phyloP scores from a whole-genome alignment of 1,140 invertebrate species.

The Drosophila hydei region DNA sequence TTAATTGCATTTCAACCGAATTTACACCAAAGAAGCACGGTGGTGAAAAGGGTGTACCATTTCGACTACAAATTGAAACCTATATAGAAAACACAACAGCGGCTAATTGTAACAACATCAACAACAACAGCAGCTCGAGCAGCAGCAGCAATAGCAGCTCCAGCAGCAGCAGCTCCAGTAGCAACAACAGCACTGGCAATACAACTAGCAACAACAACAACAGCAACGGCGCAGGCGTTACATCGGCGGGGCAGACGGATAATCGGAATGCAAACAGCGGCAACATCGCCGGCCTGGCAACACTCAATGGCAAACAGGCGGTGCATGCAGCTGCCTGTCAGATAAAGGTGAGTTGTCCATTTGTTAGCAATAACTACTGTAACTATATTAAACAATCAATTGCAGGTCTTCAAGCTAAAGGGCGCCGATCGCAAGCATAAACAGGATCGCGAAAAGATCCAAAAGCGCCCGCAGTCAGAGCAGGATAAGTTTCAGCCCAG shows the following conservation, averaged over 20 bases:
- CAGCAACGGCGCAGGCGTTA: slow-evolving; percentile 37
- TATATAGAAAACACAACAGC: slow-evolving; percentile 85
- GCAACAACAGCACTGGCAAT: slow-evolving; percentile 21
- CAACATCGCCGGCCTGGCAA: slow-evolving; percentile 73
- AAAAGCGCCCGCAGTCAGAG: slow-evolving; percentile 92
- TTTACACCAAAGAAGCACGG: slow-evolving; percentile 99
- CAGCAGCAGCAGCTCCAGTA: slow-evolving; percentile 3
- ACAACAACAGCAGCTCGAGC: slow-evolving; percentile 8
- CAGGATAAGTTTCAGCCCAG: slow-evolving; percentile 98
- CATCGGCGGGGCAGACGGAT: slow-evolving; percentile 22
- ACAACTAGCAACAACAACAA: slow-evolving; percentile 14
- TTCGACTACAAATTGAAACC: slow-evolving; percentile 96
- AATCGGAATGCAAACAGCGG: slow-evolving; percentile 29
- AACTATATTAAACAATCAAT: not conserved
- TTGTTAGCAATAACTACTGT: too few species aligned
- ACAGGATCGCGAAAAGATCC: slow-evolving; percentile 97
- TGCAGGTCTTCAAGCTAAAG: slow-evolving; percentile 92
- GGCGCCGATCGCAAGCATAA: slow-evolving; percentile 99
- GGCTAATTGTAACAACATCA: slow-evolving; percentile 19
- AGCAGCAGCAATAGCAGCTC: slow-evolving; percentile 24
- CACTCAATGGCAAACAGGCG: slow-evolving; percentile 83
- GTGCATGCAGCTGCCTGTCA: slow-evolving; percentile 97
- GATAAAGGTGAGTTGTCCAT: slow-evolving; percentile 89
- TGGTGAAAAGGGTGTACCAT: slow-evolving; percentile 98
- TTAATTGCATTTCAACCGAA: slow-evolving; percentile 98